Evolutionary conservation across 1,140 invertebrate species (phyloP).

Genomic region (Drosophila ironensis): DNA sequence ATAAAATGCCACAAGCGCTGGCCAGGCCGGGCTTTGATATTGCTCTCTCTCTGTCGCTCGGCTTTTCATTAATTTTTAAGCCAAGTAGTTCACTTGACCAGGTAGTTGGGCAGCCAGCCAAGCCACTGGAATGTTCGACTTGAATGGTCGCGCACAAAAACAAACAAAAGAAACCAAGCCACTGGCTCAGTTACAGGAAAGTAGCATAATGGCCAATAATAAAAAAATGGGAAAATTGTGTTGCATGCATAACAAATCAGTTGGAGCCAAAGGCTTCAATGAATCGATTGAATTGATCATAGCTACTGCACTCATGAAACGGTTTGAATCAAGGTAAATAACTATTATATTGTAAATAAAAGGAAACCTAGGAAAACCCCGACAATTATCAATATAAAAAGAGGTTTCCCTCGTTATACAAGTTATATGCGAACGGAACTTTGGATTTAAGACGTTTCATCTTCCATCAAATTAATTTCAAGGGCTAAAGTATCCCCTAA

Average conservation of each 20-base stretch:
- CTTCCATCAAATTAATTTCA: too few species aligned
- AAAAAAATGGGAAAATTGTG: conserved; percentile 27
- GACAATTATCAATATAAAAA: too few species aligned
- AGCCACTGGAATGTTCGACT: conserved; percentile 65
- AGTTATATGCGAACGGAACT: too few species aligned
- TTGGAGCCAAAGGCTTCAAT: conserved; percentile 36
- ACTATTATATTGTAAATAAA: too few species aligned
- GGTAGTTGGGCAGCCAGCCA: conserved; percentile 72
- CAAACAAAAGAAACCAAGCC: conserved; percentile 17
- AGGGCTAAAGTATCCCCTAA: too few species aligned
- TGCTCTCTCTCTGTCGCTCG: background rate
- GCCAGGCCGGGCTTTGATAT: conserved; percentile 25
- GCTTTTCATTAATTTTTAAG: conserved; percentile 34
- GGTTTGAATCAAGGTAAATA: conserved; percentile 22
- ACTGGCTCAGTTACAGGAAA: conserved; percentile 41
- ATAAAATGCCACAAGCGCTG: conserved; percentile 30
- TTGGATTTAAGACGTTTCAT: too few species aligned
- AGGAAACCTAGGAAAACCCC: too few species aligned
- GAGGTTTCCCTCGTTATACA: too few species aligned
- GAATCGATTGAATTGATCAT: conserved; percentile 32
- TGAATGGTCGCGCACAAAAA: conserved; percentile 47
- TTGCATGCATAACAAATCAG: conserved; percentile 59
- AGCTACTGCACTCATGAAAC: too few species aligned
- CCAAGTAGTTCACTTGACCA: conserved; percentile 78
- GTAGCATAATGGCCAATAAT: conserved; percentile 40